Conservation (phyloP, 2,888 invertebrate species). For the Laothoe populi region DNA sequence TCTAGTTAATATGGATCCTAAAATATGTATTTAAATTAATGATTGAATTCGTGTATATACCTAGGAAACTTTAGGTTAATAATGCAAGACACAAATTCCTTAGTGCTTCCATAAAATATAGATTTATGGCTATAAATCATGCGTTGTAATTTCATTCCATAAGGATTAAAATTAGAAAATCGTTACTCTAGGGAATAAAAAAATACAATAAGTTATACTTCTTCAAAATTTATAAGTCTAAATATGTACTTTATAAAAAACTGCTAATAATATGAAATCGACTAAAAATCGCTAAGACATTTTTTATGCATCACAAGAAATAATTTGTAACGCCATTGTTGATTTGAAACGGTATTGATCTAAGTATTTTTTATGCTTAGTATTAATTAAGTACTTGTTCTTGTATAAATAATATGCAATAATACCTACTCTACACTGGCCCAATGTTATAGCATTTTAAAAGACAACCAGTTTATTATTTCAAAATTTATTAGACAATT, state of each 20-base stretch:
- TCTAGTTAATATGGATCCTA: slow-evolving; percentile 38
- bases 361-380: background rate
- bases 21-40: slow-evolving; percentile 26
- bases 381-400: background rate
- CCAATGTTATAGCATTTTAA: background rate
- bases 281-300: slow-evolving; percentile 27
- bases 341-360: background rate
- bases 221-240: background rate
- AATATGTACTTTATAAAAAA: background rate
- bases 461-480: background rate
- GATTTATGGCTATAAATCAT: slow-evolving; percentile 45
- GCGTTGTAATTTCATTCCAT: slow-evolving; percentile 17
- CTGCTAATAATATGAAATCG: slow-evolving; percentile 9
- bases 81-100: slow-evolving; percentile 60
- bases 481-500: too few relatives aligned
- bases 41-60: slow-evolving; percentile 36
- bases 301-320: slow-evolving; percentile 23
- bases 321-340: background rate
- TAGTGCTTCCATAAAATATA: slow-evolving; percentile 70
- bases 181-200: slow-evolving; percentile 7
- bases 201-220: background rate
- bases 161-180: background rate
- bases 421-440: background rate
- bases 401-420: background rate
- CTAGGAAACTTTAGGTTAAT: slow-evolving; percentile 52